These are phyloP conservation scores for Amblyopsis hoosieri DNA, from an alignment of 2,797 vertebrate species.

Conservation along the genomic window DNA sequence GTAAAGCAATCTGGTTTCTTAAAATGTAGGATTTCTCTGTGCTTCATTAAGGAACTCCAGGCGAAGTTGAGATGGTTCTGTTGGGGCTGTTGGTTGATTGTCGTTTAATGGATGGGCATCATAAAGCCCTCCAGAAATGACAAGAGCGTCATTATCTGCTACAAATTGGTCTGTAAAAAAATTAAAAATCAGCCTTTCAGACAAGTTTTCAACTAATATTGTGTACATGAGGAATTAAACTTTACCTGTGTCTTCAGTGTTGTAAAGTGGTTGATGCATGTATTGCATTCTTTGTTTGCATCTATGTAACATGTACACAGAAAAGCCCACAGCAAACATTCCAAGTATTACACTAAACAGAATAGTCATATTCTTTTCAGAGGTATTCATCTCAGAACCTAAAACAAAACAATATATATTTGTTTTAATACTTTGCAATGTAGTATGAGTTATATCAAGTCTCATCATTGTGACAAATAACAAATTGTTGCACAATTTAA, in stretches of 20 bases:
- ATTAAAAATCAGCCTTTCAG: conserved; percentile 14
- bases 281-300: conserved; percentile 74
- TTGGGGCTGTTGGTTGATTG: conserved; percentile 56
- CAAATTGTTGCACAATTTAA: background rate
- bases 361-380: conserved; percentile 74
- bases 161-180: conserved; percentile 60
- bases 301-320: conserved; percentile 61
- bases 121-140: conserved; percentile 80
- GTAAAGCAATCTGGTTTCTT: conserved; percentile 7
- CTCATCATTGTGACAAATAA: background rate
- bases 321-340: conserved; percentile 56
- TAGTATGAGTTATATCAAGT: background rate
- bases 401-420: background rate
- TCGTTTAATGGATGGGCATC: conserved; percentile 76
- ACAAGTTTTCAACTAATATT: background rate
- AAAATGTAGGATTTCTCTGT: conserved; percentile 23
- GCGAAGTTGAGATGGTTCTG: conserved; percentile 65
- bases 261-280: conserved; percentile 76
- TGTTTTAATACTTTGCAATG: background rate
- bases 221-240: background rate
- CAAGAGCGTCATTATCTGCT: conserved; percentile 71
- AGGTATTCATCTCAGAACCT: conserved; percentile 53
- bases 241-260: conserved; percentile 70
- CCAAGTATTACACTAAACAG: conserved; percentile 72
- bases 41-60: conserved; percentile 72